Conservation (phyloP, 1,140 invertebrate species). For the Orius insidiosus region DNA sequence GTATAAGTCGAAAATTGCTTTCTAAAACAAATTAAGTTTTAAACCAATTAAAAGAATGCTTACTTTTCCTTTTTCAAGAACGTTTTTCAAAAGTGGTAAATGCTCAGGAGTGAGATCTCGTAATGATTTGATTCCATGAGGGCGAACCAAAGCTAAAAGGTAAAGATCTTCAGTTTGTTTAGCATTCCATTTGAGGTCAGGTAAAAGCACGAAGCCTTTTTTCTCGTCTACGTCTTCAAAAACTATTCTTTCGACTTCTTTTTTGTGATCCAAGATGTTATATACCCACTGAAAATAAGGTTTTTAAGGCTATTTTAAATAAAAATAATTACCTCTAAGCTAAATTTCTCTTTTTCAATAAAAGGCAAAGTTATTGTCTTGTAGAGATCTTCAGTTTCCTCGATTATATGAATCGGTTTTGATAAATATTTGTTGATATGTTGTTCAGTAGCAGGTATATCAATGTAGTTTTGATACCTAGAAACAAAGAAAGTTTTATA, state of each 20-base stretch:
- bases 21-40: constrained; percentile 30
- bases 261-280: constrained; percentile 89
- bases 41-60: constrained; percentile 24
- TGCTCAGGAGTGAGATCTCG: constrained; percentile 61
- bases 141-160: constrained; percentile 59
- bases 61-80: constrained; percentile 51
- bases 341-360: constrained; percentile 49
- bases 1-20: constrained; percentile 43
- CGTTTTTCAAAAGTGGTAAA: constrained; percentile 67
- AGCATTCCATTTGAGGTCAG: constrained; percentile 90
- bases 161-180: constrained; percentile 58
- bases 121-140: constrained; percentile 58
- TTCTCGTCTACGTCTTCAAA: constrained; percentile 63
- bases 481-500: no score
- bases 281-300: constrained; percentile 86
- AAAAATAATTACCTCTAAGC: constrained; percentile 61
- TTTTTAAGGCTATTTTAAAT: no score
- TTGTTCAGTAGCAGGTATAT: constrained; percentile 81
- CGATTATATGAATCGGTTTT: constrained; percentile 38
- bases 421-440: constrained; percentile 23
- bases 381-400: constrained; percentile 76
- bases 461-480: constrained; percentile 66
- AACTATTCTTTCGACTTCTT: constrained; percentile 72
- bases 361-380: constrained; percentile 57
- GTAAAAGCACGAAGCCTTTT: constrained; percentile 71